Percentiles rank a stretch among this genome's conserved stretches.
Evolutionary conservation across 37 sponge, comb jelly and placozoan species (phyloP).

Genomic region (Ianthella basta): DNA sequence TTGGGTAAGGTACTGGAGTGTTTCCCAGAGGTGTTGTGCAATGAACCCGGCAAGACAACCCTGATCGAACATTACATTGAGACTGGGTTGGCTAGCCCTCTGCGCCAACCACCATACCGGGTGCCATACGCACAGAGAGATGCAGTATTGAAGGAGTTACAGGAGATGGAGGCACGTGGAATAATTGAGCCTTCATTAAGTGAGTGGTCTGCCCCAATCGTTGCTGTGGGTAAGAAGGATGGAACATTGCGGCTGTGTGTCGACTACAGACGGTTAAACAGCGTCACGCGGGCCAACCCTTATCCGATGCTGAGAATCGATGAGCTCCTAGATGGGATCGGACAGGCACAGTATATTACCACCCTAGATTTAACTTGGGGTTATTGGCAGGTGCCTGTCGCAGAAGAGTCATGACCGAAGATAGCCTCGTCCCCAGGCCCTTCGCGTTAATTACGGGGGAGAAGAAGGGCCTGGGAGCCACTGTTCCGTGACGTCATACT

Average conservation of each 20-base stretch:
- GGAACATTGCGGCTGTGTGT: slow-evolving; percentile 48
- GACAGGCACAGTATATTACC: slow-evolving; percentile 45
- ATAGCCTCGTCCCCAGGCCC: too few relatives aligned
- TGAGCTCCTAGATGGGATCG: slow-evolving; percentile 54
- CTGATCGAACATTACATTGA: slow-evolving; percentile 40
- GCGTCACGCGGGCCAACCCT: slow-evolving; percentile 37
- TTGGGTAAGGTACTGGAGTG: slow-evolving; percentile 26
- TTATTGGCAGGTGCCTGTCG: slow-evolving; percentile 61
- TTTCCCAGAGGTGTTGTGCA: slow-evolving; percentile 24
- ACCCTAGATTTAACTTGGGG: slow-evolving; percentile 52
- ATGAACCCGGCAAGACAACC: slow-evolving; percentile 21
- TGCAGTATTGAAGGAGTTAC: slow-evolving; percentile 34
- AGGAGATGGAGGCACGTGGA: slow-evolving; percentile 38
- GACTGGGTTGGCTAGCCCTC: slow-evolving; percentile 18
- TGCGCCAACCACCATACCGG: slow-evolving; percentile 37
- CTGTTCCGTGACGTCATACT: too few relatives aligned
- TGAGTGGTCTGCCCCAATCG: slow-evolving; percentile 54
- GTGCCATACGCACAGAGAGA: slow-evolving; percentile 38
- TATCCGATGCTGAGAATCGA: slow-evolving; percentile 70
- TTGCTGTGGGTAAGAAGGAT: slow-evolving; percentile 56
- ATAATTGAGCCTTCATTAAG: slow-evolving; percentile 52
- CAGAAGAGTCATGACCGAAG: slow-evolving; percentile 1
- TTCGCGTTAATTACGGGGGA: too few relatives aligned
- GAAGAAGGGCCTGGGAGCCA: too few relatives aligned
- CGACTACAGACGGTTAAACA: slow-evolving; percentile 62